Base-by-base conservation (phyloP, 2,888 invertebrate species). In the Pseudococcus viburni region DNA sequence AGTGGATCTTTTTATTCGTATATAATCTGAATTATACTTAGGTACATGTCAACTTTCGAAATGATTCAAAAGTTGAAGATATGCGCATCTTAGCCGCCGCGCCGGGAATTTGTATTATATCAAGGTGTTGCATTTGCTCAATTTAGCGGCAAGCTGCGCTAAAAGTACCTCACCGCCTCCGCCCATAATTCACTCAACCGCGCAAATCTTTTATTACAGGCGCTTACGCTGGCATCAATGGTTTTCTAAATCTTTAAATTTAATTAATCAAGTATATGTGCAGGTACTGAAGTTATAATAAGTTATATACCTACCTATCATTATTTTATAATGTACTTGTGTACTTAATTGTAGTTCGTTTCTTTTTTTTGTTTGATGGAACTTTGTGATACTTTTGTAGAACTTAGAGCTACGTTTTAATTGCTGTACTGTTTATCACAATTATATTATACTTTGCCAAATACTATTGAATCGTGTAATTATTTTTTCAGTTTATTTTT, bases 341-440 rank as follows among this genome's bases (percentile, higher is more conserved):
- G 80, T 83, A 83, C 15, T 33, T 19, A 17, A 42, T 42, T 19
- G 42, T 83, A 11, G 46, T 83, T 42, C 46, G n/a, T 39, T 83
- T 42, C 8, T 39, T 77, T 80, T 42, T 80, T 42, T 83, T 42
- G 39, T 83, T 83, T 33, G 33, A 83, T 83, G 80, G 17, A 83
- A 83, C 33, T 83, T 42, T 83, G 80, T 83, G 80, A 83, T 83
- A 83, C 80, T 83, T 83, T 83, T 83, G 46, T 83, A 83, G 80
- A 33, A 83, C 46, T 83, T 83, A 42, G 80, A 12, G 46, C 80
- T 46, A 33, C 12, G 17, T 33, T 83, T 42, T 46, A 42, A 83
- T 19, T 83, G 46, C 39, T 46, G n/a, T 83, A 83, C 19, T 0
- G 46, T 19, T 46, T 83, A 46, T 83, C 80, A 83, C 80, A 83